Base-by-base conservation (phyloP, 2,797 vertebrate species). In the Typhlichthys subterraneus region DNA sequence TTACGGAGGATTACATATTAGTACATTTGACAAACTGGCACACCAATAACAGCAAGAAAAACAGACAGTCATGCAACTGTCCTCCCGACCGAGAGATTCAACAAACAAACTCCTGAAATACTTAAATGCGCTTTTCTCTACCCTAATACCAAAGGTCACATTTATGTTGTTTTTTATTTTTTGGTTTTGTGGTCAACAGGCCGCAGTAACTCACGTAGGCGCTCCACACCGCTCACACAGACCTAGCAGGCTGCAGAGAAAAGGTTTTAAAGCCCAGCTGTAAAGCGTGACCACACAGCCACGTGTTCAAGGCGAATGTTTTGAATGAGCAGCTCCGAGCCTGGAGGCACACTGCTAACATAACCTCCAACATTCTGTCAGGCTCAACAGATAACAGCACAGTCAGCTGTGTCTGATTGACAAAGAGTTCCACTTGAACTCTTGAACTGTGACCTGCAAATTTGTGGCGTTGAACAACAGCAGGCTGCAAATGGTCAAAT, bases 261-360 rank as follows among this genome's bases (percentile, higher is more conserved):
- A 49, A 73, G 72, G 77, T 79, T 86, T 63, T 71, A 67, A 29
- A 65, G 74, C 45, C 69, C 55, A 66, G 73, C 75, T 70, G 84
- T 61, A 67, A 86, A 63, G 19, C 17, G 13, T 31, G 0, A 4
- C 17, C 33, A 15, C 57, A 70, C 55, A 15, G 51, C 15, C 42
- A 55, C 0, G 12, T 53, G 56, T 11, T 42, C 23, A 38, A 23
- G 71, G 69, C 49, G 70, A 77, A 76, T 59, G 64, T 73, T 83
- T 73, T 55, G 58, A 77, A 38, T 57, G 53, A 49, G 31, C 15
- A 62, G 59, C n/a, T 53, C 12, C 45, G 63, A 59, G 63, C 1
- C 45, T 46, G 19, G 46, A 15, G 31, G 61, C 17, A 48, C 53
- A 61, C 67, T 17, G 64, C 0, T 53, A 2, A 54, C 53, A 54